These are phyloP conservation scores for Bos javanicus DNA, from an alignment of 2,113 vertebrate species.

Conservation along the genomic window DNA sequence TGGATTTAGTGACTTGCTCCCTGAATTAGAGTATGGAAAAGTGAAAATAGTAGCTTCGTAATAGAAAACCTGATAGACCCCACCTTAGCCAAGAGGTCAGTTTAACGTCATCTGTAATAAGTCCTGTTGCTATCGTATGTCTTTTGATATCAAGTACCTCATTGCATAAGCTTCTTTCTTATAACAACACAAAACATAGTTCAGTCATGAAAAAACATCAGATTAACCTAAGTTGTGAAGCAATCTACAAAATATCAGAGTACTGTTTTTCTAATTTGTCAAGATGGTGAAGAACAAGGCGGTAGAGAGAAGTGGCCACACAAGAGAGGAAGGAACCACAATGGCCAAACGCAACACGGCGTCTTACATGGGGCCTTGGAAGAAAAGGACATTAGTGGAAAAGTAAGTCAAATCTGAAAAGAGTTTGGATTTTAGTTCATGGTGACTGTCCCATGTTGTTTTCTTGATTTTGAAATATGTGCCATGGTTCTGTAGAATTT, in stretches of 20 bases:
- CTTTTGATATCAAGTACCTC: not conserved
- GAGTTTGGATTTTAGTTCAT: not conserved
- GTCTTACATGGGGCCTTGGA: not conserved
- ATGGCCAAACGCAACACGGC: accelerated
- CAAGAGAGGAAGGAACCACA: not conserved
- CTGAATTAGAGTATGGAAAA: not conserved
- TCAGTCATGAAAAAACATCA: not conserved
- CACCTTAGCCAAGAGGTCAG: not conserved
- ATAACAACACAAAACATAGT: not conserved
- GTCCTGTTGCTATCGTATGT: accelerated
- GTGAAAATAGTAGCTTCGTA: not conserved
- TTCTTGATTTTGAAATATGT: not conserved
- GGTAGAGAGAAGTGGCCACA: not conserved
- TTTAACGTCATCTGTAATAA: accelerated
- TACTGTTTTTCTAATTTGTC: not conserved
- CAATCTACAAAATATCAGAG: not conserved
- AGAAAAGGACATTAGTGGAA: not conserved
- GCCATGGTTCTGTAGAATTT: not conserved
- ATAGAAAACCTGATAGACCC: not conserved
- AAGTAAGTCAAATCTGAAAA: not conserved
- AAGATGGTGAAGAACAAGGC: not conserved
- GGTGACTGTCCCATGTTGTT: not conserved
- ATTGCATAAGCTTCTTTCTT: not conserved
- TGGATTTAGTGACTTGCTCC: not conserved
- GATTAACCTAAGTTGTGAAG: accelerated